Percentiles rank a stretch among this genome's conserved stretches.
These are phyloP conservation scores for Poeciliopsis infans DNA, from an alignment of 2,797 vertebrate genomes.

Conservation along the genomic window DNA sequence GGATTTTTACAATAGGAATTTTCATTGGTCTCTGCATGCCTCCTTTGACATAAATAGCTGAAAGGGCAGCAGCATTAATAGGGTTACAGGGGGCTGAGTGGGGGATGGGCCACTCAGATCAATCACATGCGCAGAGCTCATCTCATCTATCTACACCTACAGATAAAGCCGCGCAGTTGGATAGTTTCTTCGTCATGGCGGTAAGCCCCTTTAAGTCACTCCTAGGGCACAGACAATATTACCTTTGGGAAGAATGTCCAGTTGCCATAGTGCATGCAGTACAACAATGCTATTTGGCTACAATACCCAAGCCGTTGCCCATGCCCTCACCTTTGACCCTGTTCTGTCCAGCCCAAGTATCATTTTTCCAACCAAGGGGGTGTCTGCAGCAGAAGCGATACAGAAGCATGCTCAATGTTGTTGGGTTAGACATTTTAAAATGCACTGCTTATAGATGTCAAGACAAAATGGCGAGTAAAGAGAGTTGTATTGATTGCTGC, in stretches of 20 bases:
- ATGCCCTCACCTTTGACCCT: constrained; percentile 73
- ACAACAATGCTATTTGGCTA: constrained; percentile 77
- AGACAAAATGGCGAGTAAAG: constrained; percentile 77
- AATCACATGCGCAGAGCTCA: constrained; percentile 74
- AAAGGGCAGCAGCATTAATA: constrained; percentile 58
- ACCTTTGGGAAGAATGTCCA: constrained; percentile 77
- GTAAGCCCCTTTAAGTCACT: constrained; percentile 69
- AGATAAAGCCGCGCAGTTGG: constrained; percentile 70
- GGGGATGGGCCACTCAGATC: constrained; percentile 74
- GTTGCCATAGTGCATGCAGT: constrained; percentile 75
- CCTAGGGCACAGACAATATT: constrained; percentile 77
- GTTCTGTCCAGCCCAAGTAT: constrained; percentile 66
- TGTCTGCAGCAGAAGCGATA: constrained; percentile 52
- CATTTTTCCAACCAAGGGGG: constrained; percentile 72
- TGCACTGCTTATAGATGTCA: constrained; percentile 51
- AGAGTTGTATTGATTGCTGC: constrained; percentile 73
- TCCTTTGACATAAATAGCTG: constrained; percentile 65
- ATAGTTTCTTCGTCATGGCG: constrained; percentile 66
- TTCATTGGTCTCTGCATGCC: constrained; percentile 41
- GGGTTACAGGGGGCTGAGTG: constrained; percentile 47
- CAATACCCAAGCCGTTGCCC: constrained; percentile 69
- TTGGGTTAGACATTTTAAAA: constrained; percentile 72
- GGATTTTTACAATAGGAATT: not conserved
- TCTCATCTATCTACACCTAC: constrained; percentile 76
- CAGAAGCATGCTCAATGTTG: constrained; percentile 53